phyloP scores from a whole-genome alignment of 2,888 invertebrate species.

The Macrophya alboannulata region DNA sequence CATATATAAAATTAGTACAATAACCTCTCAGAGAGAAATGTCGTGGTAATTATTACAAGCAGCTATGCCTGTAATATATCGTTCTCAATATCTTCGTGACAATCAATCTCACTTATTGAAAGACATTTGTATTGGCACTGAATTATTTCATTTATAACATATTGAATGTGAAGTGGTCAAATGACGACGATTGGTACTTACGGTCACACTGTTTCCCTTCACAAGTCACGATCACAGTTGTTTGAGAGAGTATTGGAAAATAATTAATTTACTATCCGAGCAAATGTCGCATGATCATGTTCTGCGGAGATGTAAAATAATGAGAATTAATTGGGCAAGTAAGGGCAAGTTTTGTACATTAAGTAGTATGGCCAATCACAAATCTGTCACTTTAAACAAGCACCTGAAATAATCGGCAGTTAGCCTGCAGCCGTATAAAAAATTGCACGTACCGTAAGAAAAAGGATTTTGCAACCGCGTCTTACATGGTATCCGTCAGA shows the following conservation, averaged over 20 bases:
- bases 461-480: constrained; percentile 16
- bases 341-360: background rate
- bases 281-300: constrained; percentile 44
- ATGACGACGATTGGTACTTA: constrained; percentile 38
- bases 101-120: background rate
- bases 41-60: no score
- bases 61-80: no score
- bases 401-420: constrained; percentile 13
- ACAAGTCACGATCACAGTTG: constrained; percentile 37
- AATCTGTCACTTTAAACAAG: constrained; percentile 36
- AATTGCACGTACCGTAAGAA: constrained; percentile 33
- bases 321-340: background rate
- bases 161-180: background rate
- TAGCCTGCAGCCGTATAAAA: background rate
- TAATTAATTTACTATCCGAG: constrained; percentile 32
- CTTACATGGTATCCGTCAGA: constrained; percentile 22
- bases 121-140: background rate
- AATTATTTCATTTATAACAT: background rate
- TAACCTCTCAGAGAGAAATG: background rate
- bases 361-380: background rate
- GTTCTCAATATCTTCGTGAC: background rate
- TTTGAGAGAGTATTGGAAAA: constrained; percentile 14
- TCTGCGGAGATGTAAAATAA: constrained; percentile 37
- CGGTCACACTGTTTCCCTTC: constrained; percentile 27
- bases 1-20: background rate